A percentile compares a stretch with the other conserved stretches of the same genome.
Conservation (phyloP, 2,888 invertebrate species). For the Drosophila neonasuta region DNA sequence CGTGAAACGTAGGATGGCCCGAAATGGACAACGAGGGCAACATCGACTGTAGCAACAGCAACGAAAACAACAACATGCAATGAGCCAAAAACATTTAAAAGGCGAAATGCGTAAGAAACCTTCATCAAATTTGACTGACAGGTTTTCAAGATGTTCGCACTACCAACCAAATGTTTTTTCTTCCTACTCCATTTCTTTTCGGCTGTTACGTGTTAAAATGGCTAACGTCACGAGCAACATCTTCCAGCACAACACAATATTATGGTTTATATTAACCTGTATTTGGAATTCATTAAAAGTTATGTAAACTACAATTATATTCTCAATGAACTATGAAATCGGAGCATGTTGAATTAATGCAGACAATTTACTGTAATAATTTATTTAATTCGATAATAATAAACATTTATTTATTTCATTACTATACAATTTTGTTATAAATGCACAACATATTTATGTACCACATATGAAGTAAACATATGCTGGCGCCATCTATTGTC, state of each 20-base stretch:
- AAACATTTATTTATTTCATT: too few species aligned
- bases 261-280: background rate
- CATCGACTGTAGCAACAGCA: conserved; percentile 25
- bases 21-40: conserved; percentile 40
- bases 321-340: too few species aligned
- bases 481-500: conserved; percentile 41
- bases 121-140: conserved; percentile 81
- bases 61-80: conserved; percentile 40
- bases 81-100: conserved; percentile 65
- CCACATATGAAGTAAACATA: background rate
- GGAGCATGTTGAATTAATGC: too few species aligned
- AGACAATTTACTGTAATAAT: background rate
- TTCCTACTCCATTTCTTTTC: conserved; percentile 59
- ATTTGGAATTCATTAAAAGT: background rate
- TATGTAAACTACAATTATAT: too few species aligned
- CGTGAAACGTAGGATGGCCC: conserved; percentile 56
- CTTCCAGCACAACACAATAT: background rate
- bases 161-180: conserved; percentile 56
- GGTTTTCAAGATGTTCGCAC: conserved; percentile 81
- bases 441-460: too few species aligned
- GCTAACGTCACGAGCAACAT: conserved; percentile 38
- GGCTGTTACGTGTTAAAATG: conserved; percentile 45
- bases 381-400: too few species aligned
- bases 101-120: conserved; percentile 72
- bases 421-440: too few species aligned